These are phyloP conservation scores for Probaryconus sp. DNA, from an alignment of 1,140 invertebrate species.

Conservation along the genomic window DNA sequence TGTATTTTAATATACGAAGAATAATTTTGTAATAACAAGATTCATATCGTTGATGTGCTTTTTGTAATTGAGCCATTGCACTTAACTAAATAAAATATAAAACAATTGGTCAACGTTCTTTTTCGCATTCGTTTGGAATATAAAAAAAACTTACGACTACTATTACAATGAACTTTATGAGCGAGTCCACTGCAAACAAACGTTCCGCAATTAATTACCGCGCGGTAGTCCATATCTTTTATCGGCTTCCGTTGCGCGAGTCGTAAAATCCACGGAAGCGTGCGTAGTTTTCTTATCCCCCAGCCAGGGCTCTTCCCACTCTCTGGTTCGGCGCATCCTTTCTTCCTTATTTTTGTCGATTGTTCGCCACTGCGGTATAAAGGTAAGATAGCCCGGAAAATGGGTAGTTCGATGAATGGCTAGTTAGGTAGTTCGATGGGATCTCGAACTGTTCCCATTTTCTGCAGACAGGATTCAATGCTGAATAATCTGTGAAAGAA, in stretches of 20 bases:
- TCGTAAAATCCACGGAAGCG: constrained; percentile 67
- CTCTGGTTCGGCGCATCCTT: constrained; percentile 3
- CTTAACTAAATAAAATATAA: constrained; percentile 24
- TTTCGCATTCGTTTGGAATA: constrained; percentile 5
- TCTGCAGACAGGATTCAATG: constrained; percentile 29
- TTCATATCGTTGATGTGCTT: constrained; percentile 19
- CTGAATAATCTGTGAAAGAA: constrained; percentile 47
- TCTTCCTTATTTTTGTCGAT: constrained; percentile 51
- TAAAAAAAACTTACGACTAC: constrained; percentile 42
- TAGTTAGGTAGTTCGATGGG: constrained; percentile 49
- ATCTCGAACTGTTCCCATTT: constrained; percentile 45
- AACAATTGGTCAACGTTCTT: constrained; percentile 8
- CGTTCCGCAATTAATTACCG: constrained; percentile 72
- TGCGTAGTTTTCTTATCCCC: constrained; percentile 45
- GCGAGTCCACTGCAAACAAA: constrained; percentile 56
- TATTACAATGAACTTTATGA: constrained; percentile 57
- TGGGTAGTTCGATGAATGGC: constrained; percentile 49
- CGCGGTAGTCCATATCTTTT: constrained; percentile 63
- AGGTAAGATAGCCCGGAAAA: constrained; percentile 35
- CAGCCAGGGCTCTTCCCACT: not conserved
- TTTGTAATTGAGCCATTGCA: constrained; percentile 33
- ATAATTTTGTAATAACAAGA: too few relatives aligned
- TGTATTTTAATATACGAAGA: too few relatives aligned
- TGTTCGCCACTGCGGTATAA: constrained; percentile 21
- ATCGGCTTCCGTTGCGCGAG: constrained; percentile 67